Evolutionary conservation across 2,888 invertebrate genomes (phyloP), one percentile per base, ranked within the genome.

Genomic region (Xestia ashworthii): DNA sequence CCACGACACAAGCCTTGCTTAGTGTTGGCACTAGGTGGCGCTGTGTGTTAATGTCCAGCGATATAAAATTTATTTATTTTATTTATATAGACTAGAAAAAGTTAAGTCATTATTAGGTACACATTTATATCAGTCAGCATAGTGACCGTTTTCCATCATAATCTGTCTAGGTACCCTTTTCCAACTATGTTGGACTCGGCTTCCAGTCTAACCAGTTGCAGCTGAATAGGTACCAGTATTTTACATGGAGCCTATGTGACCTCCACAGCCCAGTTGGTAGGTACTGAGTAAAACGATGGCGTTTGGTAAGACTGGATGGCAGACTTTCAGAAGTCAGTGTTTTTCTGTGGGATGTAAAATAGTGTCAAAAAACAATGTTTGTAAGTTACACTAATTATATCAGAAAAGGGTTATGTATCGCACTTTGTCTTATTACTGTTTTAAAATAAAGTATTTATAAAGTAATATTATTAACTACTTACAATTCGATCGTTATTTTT

Each of bases 341-440:
- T 64, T 14, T 0, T 60, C 44, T 0, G 22, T 48, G 41, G 67
- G n/a, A 3, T 44, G 9, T 69, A n/a, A 48, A 32, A 14, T 53
- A 0, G n/a, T 44, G 14, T 32, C 11, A 8, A 22, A 65, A 72
- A 84, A 62, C 79, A 79, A 82, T 79, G 74, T 84, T 75, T 74
- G 55, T 76, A 46, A 46, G 14, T 72, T 32, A 3, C 12, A 64
- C 16, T 64, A 12, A 12, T 11, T 16, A 1, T n/a, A 70, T 38
- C 53, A 65, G 25, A 66, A 65, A 65, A 62, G 74, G 55, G 76
- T 84, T 77, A 84, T 58, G 74, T 66, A 75, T 75, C 22, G 84
- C 82, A 81, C 84, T 84, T 81, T 76, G 58, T 60, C 8, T 65
- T 64, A 22, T 6, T 60, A 62, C 32, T 32, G 32, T 16, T 60